Conservation (phyloP, 1,140 invertebrate genomes). For the Rhyzopertha dominica region DNA sequence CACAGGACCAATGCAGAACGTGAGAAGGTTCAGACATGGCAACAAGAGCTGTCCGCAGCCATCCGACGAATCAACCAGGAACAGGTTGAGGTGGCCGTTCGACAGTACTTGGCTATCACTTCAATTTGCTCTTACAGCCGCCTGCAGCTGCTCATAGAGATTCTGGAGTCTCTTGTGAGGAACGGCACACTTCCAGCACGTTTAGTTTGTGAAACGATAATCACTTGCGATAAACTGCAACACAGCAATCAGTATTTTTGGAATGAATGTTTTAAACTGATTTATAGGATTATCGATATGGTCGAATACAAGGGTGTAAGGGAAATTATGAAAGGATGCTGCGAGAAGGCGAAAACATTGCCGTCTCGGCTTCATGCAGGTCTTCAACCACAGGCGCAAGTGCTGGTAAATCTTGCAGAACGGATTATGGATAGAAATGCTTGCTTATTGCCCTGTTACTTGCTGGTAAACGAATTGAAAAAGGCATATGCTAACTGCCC, state of each 20-base stretch:
- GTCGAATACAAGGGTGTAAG: constrained; percentile 94
- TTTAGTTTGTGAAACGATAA: constrained; percentile 77
- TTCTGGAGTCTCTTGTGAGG: constrained; percentile 69
- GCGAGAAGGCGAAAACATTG: constrained; percentile 80
- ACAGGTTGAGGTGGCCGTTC: constrained; percentile 64
- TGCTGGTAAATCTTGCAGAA: constrained; percentile 73
- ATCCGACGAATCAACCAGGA: constrained; percentile 57
- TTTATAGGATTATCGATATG: constrained; percentile 78
- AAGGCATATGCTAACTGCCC: constrained; percentile 83
- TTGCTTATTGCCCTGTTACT: constrained; percentile 87
- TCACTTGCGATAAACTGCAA: constrained; percentile 72
- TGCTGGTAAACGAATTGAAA: constrained; percentile 91
- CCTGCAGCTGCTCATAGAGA: constrained; percentile 63
- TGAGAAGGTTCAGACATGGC: constrained; percentile 59
- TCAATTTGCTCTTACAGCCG: constrained; percentile 64
- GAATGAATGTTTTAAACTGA: constrained; percentile 81
- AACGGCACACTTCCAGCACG: constrained; percentile 61
- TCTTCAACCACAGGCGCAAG: constrained; percentile 72
- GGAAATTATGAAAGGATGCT: constrained; percentile 85
- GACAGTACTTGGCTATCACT: constrained; percentile 64
- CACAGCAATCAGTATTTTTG: constrained; percentile 78
- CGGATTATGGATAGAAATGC: constrained; percentile 90
- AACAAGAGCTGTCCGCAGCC: constrained; percentile 55
- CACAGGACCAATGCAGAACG: constrained; percentile 63
- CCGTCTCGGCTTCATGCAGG: constrained; percentile 71